Percentiles rank a stretch among this genome's conserved stretches.
Evolutionary conservation across 2,797 vertebrate species (phyloP).

Genomic region (Valencia hispanica): DNA sequence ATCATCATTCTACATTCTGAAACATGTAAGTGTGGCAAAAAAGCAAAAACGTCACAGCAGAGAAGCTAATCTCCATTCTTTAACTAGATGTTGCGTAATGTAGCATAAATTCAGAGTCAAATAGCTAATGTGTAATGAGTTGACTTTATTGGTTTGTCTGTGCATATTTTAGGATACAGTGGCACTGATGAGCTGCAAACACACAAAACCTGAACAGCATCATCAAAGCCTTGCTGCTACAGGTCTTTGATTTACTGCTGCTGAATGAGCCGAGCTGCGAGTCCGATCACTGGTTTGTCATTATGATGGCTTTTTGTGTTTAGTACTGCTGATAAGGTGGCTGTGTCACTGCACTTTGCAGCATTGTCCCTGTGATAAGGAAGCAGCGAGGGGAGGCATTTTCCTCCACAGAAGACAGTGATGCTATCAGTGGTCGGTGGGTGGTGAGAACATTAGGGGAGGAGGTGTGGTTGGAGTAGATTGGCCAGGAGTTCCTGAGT

Average conservation of each 20-base stretch:
- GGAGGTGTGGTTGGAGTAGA: slow-evolving; percentile 28
- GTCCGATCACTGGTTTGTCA: slow-evolving; percentile 20
- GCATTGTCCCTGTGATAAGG: slow-evolving; percentile 63
- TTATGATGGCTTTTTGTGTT: slow-evolving; percentile 39
- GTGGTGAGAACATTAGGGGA: slow-evolving; percentile 21
- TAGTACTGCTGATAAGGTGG: slow-evolving; percentile 49
- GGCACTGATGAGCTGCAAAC: slow-evolving; percentile 1
- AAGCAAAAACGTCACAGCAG: too few relatives aligned
- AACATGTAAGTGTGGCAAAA: too few relatives aligned
- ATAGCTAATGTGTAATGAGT: not conserved
- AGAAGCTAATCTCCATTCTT: not conserved
- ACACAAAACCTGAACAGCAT: slow-evolving; percentile 22
- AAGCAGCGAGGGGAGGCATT: slow-evolving; percentile 42
- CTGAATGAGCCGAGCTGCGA: slow-evolving; percentile 43
- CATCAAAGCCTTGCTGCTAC: slow-evolving; percentile 19
- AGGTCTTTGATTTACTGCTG: slow-evolving; percentile 13
- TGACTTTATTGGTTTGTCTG: slow-evolving; percentile 1
- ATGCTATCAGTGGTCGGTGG: slow-evolving; percentile 45
- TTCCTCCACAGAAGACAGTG: slow-evolving; percentile 41
- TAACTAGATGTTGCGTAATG: not conserved
- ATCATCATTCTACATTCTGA: too few relatives aligned
- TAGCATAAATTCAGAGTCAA: not conserved
- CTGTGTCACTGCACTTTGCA: slow-evolving; percentile 37
- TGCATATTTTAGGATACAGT: slow-evolving; percentile 5
- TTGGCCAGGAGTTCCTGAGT: slow-evolving; percentile 1